These are phyloP conservation scores for Pandemis cinnamomeana DNA, from an alignment of 2,888 invertebrate genomes.

Conservation along the genomic window DNA sequence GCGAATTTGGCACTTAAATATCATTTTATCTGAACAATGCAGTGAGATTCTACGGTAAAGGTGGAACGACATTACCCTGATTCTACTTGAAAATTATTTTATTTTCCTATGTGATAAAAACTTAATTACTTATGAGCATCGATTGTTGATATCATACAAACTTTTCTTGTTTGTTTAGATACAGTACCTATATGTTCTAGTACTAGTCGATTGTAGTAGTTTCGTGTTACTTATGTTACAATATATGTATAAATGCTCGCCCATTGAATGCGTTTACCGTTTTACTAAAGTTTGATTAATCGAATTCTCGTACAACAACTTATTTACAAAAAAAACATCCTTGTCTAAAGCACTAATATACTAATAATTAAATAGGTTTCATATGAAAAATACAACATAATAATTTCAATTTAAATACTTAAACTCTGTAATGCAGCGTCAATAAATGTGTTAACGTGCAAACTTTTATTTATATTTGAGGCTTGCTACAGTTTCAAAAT, in stretches of 20 bases:
- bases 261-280: conserved; percentile 51
- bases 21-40: conserved; percentile 60
- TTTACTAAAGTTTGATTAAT: conserved; percentile 55
- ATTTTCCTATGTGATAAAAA: not conserved
- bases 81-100: not conserved
- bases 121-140: not conserved
- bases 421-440: conserved; percentile 12
- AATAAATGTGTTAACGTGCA: conserved; percentile 14
- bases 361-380: conserved; percentile 15
- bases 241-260: conserved; percentile 70
- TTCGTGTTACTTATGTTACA: conserved; percentile 10
- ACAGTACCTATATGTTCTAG: not conserved
- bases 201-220: conserved; percentile 19
- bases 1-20: conserved; percentile 75
- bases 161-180: not conserved
- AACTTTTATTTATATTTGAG: conserved; percentile 9
- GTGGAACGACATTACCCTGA: conserved; percentile 3
- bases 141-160: not conserved
- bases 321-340: conserved; percentile 79
- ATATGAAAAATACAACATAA: conserved; percentile 34
- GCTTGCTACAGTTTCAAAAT: not conserved
- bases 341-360: conserved; percentile 54
- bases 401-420: conserved; percentile 10
- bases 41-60: conserved; percentile 72
- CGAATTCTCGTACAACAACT: conserved; percentile 71